These are phyloP conservation scores for Lepidocolaptes lacrymiger DNA, from an alignment of 2,797 vertebrate species.

Conservation along the genomic window DNA sequence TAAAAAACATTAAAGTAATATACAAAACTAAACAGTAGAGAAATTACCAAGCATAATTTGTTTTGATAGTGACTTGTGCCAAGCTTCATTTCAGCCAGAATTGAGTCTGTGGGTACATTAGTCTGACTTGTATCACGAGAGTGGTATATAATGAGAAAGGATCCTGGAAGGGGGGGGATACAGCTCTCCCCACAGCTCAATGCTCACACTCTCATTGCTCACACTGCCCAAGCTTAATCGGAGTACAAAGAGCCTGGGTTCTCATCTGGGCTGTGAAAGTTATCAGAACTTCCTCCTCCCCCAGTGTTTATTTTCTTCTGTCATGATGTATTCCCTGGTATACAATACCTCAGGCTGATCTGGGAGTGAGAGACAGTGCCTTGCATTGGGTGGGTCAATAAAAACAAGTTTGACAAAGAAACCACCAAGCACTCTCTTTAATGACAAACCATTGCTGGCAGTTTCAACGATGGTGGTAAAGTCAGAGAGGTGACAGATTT, in stretches of 20 bases:
- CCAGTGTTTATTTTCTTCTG: slow-evolving; percentile 65
- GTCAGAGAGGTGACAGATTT: slow-evolving; percentile 13
- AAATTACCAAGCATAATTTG: not conserved
- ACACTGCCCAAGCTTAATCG: not conserved
- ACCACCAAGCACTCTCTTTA: not conserved
- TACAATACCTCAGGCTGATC: slow-evolving; percentile 30
- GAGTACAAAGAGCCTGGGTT: not conserved
- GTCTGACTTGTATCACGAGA: not conserved
- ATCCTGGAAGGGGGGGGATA: not conserved
- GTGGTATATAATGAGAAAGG: not conserved
- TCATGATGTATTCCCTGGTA: slow-evolving; percentile 31
- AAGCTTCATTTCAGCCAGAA: not conserved
- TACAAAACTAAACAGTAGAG: not conserved
- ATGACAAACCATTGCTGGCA: not conserved
- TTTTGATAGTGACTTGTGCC: not conserved
- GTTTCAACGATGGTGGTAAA: slow-evolving; percentile 51
- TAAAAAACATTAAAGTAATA: not conserved
- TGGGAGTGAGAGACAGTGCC: not conserved
- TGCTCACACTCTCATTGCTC: not conserved
- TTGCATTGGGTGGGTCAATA: not conserved
- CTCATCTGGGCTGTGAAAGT: not conserved
- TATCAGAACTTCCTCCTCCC: slow-evolving; percentile 1
- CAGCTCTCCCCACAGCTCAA: not conserved
- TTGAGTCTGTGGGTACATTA: not conserved
- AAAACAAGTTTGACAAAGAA: slow-evolving; percentile 56